These are phyloP conservation scores for Muscicapa striata DNA, from an alignment of 2,797 vertebrate species.

Conservation along the genomic window DNA sequence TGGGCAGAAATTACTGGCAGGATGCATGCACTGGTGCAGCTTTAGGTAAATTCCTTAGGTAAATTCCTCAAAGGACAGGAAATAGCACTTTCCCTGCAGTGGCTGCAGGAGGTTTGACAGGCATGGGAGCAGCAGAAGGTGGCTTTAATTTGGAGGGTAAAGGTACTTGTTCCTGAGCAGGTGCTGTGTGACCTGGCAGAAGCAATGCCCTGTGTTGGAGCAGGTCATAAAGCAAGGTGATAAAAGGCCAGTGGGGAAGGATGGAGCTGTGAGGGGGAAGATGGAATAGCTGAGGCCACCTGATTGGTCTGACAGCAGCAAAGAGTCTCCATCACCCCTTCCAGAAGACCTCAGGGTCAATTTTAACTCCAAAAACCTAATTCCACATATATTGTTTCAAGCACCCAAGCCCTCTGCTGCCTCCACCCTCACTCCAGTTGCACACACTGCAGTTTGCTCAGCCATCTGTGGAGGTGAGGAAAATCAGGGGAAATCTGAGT, in stretches of 20 bases:
- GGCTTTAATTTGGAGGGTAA: background rate
- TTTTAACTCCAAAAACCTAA: background rate
- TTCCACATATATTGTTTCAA: background rate
- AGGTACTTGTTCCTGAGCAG: background rate
- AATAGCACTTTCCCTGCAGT: background rate
- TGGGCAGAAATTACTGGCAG: background rate
- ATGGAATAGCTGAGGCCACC: background rate
- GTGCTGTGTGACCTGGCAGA: background rate
- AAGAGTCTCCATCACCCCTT: background rate
- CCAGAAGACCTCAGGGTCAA: background rate
- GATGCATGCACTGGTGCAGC: background rate
- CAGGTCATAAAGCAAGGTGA: background rate
- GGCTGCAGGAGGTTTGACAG: background rate
- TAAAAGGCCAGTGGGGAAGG: fast-evolving
- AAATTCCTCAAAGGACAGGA: background rate
- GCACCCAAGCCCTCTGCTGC: background rate
- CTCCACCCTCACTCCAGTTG: background rate
- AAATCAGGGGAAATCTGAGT: background rate
- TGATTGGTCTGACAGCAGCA: fast-evolving
- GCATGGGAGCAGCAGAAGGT: background rate
- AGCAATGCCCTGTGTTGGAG: background rate
- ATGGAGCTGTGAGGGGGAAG: background rate
- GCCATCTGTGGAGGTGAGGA: background rate
- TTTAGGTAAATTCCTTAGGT: background rate
- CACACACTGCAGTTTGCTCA: background rate